Conservation (phyloP, 2,113 vertebrate species). For the Platichthys stellatus region DNA sequence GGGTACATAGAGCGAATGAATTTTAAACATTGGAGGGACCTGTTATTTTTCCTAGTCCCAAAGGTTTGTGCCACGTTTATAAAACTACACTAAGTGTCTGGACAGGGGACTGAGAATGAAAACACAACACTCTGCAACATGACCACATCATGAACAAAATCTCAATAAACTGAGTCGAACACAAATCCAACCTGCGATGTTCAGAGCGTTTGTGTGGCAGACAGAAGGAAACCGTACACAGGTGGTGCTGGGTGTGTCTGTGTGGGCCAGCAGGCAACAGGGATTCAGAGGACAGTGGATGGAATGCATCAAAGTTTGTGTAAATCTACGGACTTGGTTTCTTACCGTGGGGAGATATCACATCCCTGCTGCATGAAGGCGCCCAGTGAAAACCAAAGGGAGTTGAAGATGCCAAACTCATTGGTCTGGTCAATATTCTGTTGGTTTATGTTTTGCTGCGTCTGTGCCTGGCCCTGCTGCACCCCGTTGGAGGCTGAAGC, state of each 20-base stretch:
- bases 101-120: not conserved
- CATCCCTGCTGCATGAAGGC: slow-evolving; percentile 99
- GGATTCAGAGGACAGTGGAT: slow-evolving; percentile 7
- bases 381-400: slow-evolving; percentile 97
- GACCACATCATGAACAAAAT: slow-evolving; percentile 41
- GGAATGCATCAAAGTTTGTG: no score
- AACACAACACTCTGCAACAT: not conserved
- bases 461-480: slow-evolving; percentile 88
- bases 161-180: slow-evolving; percentile 20
- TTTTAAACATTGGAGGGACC: no score
- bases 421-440: slow-evolving; percentile 87
- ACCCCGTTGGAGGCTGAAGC: slow-evolving; percentile 72
- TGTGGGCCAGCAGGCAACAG: not conserved
- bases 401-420: slow-evolving; percentile 99
- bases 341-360: slow-evolving; percentile 97
- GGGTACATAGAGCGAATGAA: not conserved
- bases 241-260: no score
- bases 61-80: no score
- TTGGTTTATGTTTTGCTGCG: slow-evolving; percentile 86
- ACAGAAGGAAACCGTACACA: no score
- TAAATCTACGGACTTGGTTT: slow-evolving; percentile 3
- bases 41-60: no score
- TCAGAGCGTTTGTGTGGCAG: no score
- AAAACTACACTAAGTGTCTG: not conserved
- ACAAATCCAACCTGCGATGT: no score